Base-by-base conservation (phyloP, 1,140 invertebrate species). In the Tetraneura akinire region DNA sequence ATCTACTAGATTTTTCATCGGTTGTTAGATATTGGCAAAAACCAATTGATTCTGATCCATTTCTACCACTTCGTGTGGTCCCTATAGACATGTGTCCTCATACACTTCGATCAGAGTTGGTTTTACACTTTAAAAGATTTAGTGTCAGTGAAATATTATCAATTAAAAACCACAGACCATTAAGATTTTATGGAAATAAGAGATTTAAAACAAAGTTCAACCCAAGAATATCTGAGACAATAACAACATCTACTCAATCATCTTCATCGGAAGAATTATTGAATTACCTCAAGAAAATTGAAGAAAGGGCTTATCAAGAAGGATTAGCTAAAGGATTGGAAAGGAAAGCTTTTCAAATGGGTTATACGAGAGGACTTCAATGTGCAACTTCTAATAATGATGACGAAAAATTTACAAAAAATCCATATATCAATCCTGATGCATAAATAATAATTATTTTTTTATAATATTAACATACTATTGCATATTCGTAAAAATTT, bases 81-180 rank as follows among this genome's bases (percentile, higher is more conserved):
- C 92, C 94, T 10, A 92, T 98, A 2, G 97, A 98, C 84, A 90
- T 98, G 90, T 98, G 98, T 86, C 97, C 97, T 0, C 89, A 94
- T 82, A 97, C 96, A 0, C 90, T 90, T n/a, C 94, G 97, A 84
- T 94, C 92, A 74, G 96, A 98, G 87, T 86, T 97, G 32, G 88
- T 96, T 66, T 85, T 98, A 32, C 87, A 94, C 18, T 93, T 98
- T 84, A 91, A 97, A 86, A 87, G 92, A 29, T 68, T 84, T 47
- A 66, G 26, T 11, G 13, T 37, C 8, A 26, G 55, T 10, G 64
- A 68, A 6, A 68, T 73, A 29, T 55, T 81, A 8, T 73, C 47
- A 32, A 60, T 23, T 21, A 55, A 51, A 49, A 47, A 42, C n/a
- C 29, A 68, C 4, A 37, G 51, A 26, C 49, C 18, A 4, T 55